Percentiles rank a stretch among this genome's conserved stretches.
Conservation (phyloP, 2,113 vertebrate species). For the Zosterops lateralis region DNA sequence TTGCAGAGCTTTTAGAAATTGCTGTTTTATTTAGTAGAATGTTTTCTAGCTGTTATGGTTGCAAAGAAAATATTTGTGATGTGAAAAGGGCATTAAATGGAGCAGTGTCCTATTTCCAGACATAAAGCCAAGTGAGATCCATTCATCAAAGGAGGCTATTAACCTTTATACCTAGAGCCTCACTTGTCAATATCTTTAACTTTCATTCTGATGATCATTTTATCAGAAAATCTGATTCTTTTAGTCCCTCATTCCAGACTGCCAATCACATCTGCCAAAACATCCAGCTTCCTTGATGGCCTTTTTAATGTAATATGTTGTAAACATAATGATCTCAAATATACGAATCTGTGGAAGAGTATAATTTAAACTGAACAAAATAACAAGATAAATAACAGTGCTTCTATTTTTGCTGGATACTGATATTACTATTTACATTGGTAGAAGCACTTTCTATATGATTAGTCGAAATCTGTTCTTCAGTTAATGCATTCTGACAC, state of each 20-base stretch:
- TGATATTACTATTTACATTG: neutral
- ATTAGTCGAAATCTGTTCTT: neutral
- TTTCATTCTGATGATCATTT: constrained; percentile 31
- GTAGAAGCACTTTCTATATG: neutral
- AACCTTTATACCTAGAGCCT: constrained; percentile 33
- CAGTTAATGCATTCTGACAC: neutral
- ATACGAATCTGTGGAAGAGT: neutral
- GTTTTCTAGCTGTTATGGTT: neutral
- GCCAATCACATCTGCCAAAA: neutral
- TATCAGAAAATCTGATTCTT: constrained; percentile 44
- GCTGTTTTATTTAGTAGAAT: constrained; percentile 8
- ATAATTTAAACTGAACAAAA: neutral
- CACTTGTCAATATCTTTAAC: constrained; percentile 43
- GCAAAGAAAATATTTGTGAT: constrained; percentile 26
- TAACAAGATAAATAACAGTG: neutral
- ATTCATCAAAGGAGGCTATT: constrained; percentile 36
- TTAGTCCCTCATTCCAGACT: neutral
- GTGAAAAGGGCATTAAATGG: constrained; percentile 10
- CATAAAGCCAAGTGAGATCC: neutral
- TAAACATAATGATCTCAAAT: neutral
- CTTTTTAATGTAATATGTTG: neutral
- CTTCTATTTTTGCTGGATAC: neutral
- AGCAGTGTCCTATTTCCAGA: constrained; percentile 7
- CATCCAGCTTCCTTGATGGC: neutral
- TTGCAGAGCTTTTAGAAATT: neutral